A percentile compares a stretch with the other conserved stretches of the same genome.
Evolutionary conservation across 2,797 vertebrate genomes (phyloP).

Genomic region (Phaenicophaeus curvirostris): DNA sequence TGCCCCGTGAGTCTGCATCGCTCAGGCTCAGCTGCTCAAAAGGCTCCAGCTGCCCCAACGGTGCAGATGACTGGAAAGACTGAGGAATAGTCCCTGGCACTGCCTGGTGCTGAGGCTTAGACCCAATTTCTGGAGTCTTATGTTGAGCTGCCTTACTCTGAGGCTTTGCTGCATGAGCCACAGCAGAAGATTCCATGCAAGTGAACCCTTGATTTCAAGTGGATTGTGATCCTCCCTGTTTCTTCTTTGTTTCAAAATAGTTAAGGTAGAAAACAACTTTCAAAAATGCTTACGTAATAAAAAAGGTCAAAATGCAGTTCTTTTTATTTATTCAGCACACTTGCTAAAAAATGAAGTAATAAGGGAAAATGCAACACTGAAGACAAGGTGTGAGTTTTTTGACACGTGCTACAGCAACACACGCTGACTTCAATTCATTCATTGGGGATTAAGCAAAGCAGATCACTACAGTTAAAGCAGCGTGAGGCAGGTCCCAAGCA

Average conservation of each 20-base stretch:
- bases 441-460: not conserved
- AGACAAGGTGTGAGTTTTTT: not conserved
- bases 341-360: not conserved
- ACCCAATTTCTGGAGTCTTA: accelerated
- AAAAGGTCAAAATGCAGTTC: not conserved
- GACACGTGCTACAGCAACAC: not conserved
- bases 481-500: not conserved
- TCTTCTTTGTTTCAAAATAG: not conserved
- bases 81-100: not conserved
- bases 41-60: not conserved
- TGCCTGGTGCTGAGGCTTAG: not conserved
- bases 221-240: accelerated
- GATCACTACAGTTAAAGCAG: not conserved
- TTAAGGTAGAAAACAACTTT: not conserved
- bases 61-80: no score
- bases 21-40: not conserved
- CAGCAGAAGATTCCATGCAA: not conserved
- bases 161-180: accelerated
- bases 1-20: no score
- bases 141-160: accelerated
- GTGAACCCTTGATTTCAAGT: accelerated
- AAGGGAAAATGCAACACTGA: not conserved
- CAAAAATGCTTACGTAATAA: not conserved
- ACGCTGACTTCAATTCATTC: not conserved
- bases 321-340: not conserved